Conservation (phyloP, 2,113 vertebrate species). For the Stegostoma tigrinum region DNA sequence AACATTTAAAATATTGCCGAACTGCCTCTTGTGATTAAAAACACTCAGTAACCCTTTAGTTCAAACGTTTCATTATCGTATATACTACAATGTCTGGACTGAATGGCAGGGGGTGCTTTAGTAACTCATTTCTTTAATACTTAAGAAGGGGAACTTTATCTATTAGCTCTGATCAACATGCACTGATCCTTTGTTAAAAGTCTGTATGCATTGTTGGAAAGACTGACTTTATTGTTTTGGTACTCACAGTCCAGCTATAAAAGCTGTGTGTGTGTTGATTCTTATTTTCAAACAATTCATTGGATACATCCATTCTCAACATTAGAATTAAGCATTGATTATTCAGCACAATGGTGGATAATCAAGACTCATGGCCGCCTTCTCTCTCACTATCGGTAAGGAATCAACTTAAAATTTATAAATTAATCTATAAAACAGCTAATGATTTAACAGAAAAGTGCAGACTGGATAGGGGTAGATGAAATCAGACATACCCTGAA, state of each 20-base stretch:
- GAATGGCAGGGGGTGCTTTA: background rate
- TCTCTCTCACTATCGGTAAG: background rate
- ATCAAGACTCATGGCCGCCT: background rate
- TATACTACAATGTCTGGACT: background rate
- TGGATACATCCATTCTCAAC: background rate
- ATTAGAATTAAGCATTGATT: background rate
- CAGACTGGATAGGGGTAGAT: background rate
- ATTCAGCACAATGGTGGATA: background rate
- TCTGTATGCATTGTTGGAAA: background rate
- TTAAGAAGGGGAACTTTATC: background rate
- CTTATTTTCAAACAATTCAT: background rate
- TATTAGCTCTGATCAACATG: background rate
- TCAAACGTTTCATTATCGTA: background rate
- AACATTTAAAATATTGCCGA: background rate
- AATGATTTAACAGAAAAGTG: background rate
- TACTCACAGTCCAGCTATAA: background rate
- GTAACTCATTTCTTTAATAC: background rate
- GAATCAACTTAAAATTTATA: background rate
- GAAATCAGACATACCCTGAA: slow-evolving; percentile 74
- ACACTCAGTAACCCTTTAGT: background rate
- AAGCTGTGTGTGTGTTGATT: background rate
- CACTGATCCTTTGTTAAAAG: background rate
- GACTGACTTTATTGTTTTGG: background rate
- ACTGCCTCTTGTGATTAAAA: background rate
- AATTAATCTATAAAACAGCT: background rate